These are phyloP conservation scores for Delphinapterus leucas DNA, from an alignment of 2,113 vertebrate species.

Conservation along the genomic window DNA sequence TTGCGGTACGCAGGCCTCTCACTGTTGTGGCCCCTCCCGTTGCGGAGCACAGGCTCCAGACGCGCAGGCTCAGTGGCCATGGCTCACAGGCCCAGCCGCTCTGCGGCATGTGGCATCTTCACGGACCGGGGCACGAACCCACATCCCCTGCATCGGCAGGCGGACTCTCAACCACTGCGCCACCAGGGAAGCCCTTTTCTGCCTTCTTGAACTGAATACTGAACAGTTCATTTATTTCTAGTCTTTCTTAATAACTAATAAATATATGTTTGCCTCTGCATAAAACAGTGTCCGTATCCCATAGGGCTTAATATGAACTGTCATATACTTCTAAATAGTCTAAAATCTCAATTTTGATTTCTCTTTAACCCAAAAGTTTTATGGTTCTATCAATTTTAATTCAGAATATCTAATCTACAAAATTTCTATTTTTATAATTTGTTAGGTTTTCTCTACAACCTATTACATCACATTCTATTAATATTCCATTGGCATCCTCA, in stretches of 20 bases:
- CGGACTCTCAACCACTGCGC: too few species aligned
- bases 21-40: too few species aligned
- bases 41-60: too few species aligned
- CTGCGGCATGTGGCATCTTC: too few species aligned
- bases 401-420: neutral
- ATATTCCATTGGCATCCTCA: neutral
- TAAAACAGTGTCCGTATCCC: neutral
- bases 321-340: neutral
- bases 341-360: neutral
- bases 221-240: neutral
- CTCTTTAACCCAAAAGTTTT: neutral
- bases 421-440: neutral
- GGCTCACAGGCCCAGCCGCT: too few species aligned
- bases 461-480: conserved; percentile 11
- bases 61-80: too few species aligned
- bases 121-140: too few species aligned
- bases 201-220: neutral
- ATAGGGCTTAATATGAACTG: neutral
- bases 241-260: neutral
- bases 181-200: neutral
- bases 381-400: neutral
- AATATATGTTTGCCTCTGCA: neutral
- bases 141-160: too few species aligned
- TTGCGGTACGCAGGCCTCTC: too few species aligned
- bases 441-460: neutral